These are phyloP conservation scores for Aurelia sp. DNA, from an alignment of 30 jellyfish, hydroid and myxozoan species.

Conservation along the genomic window DNA sequence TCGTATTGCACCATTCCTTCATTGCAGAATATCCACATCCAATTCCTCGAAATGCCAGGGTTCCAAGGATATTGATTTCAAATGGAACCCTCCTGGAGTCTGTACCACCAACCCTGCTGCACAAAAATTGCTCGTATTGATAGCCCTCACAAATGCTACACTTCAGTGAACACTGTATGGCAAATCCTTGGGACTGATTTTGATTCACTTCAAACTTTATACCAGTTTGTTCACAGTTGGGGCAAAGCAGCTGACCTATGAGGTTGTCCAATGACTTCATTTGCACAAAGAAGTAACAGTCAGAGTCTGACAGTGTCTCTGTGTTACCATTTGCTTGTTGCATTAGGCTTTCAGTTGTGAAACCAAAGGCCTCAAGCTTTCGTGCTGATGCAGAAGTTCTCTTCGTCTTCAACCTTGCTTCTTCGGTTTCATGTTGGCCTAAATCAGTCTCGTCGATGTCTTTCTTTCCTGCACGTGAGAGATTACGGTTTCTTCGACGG, in stretches of 20 bases:
- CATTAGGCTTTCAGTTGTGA: neutral
- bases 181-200: neutral
- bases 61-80: conserved; percentile 41
- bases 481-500: conserved; percentile 13
- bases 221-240: conserved; percentile 23
- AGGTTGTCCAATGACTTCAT: neutral
- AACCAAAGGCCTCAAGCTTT: neutral
- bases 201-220: neutral
- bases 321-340: neutral
- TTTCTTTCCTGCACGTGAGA: neutral
- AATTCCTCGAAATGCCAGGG: conserved; percentile 26
- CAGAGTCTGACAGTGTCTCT: neutral
- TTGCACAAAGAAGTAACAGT: conserved; percentile 26
- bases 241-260: conserved; percentile 25
- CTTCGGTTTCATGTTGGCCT: neutral
- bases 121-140: conserved; percentile 14
- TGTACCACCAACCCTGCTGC: conserved; percentile 31
- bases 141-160: conserved; percentile 17
- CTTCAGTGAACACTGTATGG: neutral
- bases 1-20: conserved; percentile 53
- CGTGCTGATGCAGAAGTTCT: no score
- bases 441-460: neutral
- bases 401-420: neutral
- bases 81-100: conserved; percentile 30
- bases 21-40: conserved; percentile 65